phyloP scores from a whole-genome alignment of 1,140 invertebrate species.

The Pissodes strobi region DNA sequence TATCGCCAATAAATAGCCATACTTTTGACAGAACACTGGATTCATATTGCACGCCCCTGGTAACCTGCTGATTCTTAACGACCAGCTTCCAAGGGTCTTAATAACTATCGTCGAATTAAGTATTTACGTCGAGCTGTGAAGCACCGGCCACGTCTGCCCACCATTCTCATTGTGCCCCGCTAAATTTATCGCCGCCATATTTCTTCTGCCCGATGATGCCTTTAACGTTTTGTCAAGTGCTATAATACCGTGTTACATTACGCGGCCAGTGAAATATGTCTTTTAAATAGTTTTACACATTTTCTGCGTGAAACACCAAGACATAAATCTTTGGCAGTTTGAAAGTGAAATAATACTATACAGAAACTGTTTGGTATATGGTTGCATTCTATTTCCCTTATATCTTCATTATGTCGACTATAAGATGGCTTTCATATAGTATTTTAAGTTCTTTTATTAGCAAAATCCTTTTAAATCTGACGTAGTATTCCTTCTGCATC shows the following conservation, averaged over 20 bases:
- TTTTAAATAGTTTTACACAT: slow-evolving; percentile 30
- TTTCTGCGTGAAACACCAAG: slow-evolving; percentile 4
- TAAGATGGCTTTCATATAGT: no score
- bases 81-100: slow-evolving; percentile 21
- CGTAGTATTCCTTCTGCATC: no score
- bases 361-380: no score
- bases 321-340: slow-evolving; percentile 13
- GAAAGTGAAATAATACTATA: not conserved
- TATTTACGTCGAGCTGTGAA: slow-evolving; percentile 20
- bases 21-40: not conserved
- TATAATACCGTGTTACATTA: slow-evolving; percentile 22
- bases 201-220: slow-evolving; percentile 23
- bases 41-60: slow-evolving; percentile 5
- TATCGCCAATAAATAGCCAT: slow-evolving; percentile 13
- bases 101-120: slow-evolving; percentile 25
- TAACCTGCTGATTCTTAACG: slow-evolving; percentile 24
- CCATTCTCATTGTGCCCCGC: slow-evolving; percentile 22
- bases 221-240: slow-evolving; percentile 33
- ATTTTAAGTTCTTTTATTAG: no score
- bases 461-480: no score
- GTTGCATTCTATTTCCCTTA: no score
- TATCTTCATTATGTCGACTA: no score
- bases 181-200: slow-evolving; percentile 28
- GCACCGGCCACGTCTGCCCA: slow-evolving; percentile 12
- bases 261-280: slow-evolving; percentile 18